These are phyloP conservation scores for Lamellibrachia luymesi DNA, from an alignment of 1,140 invertebrate species.

Conservation along the genomic window DNA sequence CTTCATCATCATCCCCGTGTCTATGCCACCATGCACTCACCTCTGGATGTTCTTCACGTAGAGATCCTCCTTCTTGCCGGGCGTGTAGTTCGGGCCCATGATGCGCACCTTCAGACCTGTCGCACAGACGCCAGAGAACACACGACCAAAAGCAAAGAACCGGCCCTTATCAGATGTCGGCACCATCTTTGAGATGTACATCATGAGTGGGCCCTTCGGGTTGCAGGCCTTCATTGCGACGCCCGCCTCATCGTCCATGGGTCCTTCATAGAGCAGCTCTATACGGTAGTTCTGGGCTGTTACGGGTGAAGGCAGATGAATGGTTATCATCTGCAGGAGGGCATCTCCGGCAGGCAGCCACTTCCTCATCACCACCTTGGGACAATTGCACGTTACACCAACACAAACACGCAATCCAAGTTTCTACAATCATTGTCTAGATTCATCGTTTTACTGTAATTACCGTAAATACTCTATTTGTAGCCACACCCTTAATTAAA, in stretches of 20 bases:
- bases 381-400: neutral
- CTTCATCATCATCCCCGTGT: neutral
- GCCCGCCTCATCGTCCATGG: slow-evolving; percentile 94
- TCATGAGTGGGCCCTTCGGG: slow-evolving; percentile 95
- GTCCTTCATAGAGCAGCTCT: slow-evolving; percentile 91
- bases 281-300: slow-evolving; percentile 98
- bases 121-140: slow-evolving; percentile 92
- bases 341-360: slow-evolving; percentile 99
- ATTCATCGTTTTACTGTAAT: too few relatives aligned
- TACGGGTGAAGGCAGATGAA: slow-evolving; percentile 97
- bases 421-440: too few relatives aligned
- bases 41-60: slow-evolving; percentile 97
- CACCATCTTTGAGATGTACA: slow-evolving; percentile 99
- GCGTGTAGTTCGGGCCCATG: slow-evolving; percentile 92
- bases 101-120: slow-evolving; percentile 84
- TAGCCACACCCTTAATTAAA: too few relatives aligned
- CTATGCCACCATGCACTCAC: slow-evolving; percentile 37
- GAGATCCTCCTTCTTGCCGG: slow-evolving; percentile 98
- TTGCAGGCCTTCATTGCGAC: slow-evolving; percentile 85
- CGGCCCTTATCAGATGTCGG: slow-evolving; percentile 98
- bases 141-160: slow-evolving; percentile 99
- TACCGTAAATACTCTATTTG: too few relatives aligned
- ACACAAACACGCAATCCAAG: too few relatives aligned
- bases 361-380: slow-evolving; percentile 84
- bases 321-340: slow-evolving; percentile 99